phyloP scores from a whole-genome alignment of 2,113 vertebrate genomes.

The Cephalopterus ornatus region DNA sequence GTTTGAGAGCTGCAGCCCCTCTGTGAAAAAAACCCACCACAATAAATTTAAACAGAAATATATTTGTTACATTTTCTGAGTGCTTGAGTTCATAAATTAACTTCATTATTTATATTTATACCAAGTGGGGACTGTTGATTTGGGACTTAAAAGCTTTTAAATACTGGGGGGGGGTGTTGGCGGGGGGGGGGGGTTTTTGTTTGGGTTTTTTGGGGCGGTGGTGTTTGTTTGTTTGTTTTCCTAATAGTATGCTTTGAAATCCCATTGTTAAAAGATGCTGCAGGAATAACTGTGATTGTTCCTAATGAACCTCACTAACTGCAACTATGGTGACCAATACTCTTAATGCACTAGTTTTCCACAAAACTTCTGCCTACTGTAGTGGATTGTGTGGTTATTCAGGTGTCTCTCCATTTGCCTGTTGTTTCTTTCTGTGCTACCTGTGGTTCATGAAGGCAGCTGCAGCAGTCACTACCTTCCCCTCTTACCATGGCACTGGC shows the following conservation, averaged over 20 bases:
- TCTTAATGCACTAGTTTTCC: not conserved
- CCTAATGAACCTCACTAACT: not conserved
- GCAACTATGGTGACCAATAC: not conserved
- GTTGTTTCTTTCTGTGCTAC: not conserved
- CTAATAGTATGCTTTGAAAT: not conserved
- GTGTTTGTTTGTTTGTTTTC: not conserved
- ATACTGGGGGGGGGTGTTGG: not conserved
- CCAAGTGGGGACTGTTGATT: not conserved
- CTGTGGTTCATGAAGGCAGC: not conserved
- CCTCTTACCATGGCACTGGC: not conserved
- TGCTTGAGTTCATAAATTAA: not conserved
- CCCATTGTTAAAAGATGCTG: not conserved
- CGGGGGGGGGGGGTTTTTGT: not conserved
- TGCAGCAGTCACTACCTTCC: not conserved
- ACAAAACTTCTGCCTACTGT: not conserved
- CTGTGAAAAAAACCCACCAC: not conserved
- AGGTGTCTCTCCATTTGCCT: not conserved
- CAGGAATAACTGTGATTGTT: not conserved
- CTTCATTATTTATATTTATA: not conserved
- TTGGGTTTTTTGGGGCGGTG: not conserved
- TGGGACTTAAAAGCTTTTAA: not conserved
- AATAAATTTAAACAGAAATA: not conserved
- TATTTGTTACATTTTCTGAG: not conserved
- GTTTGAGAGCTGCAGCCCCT: not conserved
- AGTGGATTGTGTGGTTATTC: not conserved